phyloP scores from a whole-genome alignment of 2,797 vertebrate genomes.

The Aselliscus stoliczkanus region DNA sequence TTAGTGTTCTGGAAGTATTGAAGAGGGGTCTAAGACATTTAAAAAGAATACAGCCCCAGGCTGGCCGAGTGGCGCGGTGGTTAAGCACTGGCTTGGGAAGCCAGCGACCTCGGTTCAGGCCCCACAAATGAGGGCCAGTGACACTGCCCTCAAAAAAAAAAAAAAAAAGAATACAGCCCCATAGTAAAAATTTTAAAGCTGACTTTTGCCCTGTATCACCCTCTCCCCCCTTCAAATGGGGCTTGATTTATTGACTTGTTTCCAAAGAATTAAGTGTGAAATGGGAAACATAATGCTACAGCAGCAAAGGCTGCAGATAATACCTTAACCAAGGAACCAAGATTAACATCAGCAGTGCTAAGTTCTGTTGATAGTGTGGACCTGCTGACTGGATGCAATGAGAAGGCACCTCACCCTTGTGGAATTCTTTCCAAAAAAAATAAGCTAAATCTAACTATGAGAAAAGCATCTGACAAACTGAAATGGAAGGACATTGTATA shows the following conservation, averaged over 20 bases:
- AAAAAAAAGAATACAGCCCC: background rate
- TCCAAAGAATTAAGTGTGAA: background rate
- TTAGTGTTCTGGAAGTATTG: background rate
- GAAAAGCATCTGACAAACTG: background rate
- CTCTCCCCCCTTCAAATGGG: background rate
- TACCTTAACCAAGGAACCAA: too few species aligned
- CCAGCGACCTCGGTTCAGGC: too few species aligned
- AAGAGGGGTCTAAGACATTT: background rate
- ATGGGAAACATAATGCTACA: background rate
- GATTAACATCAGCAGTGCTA: too few species aligned
- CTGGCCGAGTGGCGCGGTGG: too few species aligned
- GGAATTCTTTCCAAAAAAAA: background rate
- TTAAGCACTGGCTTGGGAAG: too few species aligned
- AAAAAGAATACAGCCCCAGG: background rate
- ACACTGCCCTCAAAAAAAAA: too few species aligned
- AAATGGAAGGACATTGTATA: background rate
- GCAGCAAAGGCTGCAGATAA: background rate
- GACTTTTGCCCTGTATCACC: background rate
- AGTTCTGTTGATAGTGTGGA: background rate
- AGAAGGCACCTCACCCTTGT: background rate
- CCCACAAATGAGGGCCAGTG: too few species aligned
- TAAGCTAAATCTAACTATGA: background rate
- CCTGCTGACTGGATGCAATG: too few species aligned
- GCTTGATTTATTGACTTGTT: background rate
- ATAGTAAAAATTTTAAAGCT: too few species aligned